These are phyloP conservation scores for Brachyalestes nurse DNA, from an alignment of 2,797 vertebrate genomes.

Conservation along the genomic window DNA sequence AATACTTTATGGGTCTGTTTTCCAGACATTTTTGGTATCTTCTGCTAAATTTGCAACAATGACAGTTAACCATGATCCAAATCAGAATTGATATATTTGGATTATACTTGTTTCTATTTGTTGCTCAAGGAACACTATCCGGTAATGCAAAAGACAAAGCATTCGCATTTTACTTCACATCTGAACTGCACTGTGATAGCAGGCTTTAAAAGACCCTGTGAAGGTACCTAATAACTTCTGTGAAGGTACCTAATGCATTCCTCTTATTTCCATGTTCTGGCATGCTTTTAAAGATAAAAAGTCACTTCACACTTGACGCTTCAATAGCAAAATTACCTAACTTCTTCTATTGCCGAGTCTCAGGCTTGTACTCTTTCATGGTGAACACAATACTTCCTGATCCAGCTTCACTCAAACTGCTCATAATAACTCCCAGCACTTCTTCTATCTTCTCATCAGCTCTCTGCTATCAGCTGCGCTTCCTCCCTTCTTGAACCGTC, in stretches of 20 bases:
- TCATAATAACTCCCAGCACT: conserved; percentile 10
- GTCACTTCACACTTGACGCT: not conserved
- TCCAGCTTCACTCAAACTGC: conserved; percentile 4
- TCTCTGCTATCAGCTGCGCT: conserved; percentile 36
- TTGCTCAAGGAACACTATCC: not conserved
- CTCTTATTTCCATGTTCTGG: not conserved
- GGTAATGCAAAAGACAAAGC: not conserved
- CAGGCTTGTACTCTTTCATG: not conserved
- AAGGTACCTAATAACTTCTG: not conserved
- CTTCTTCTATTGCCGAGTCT: not conserved
- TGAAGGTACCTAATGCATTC: not conserved
- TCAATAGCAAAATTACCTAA: not conserved
- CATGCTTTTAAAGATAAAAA: not conserved
- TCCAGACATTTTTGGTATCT: not conserved
- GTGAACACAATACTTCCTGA: not conserved
- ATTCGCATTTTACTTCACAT: not conserved
- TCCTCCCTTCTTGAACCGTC: conserved; percentile 14
- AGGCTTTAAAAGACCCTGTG: not conserved
- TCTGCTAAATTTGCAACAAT: not conserved
- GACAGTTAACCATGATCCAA: not conserved
- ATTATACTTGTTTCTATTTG: not conserved
- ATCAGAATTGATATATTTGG: not conserved
- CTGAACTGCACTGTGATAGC: not conserved
- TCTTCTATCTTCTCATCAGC: not conserved
- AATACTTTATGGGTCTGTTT: not conserved